These are phyloP conservation scores for Dolichallabes microphthalmus DNA, from an alignment of 2,113 vertebrate species.

Conservation along the genomic window DNA sequence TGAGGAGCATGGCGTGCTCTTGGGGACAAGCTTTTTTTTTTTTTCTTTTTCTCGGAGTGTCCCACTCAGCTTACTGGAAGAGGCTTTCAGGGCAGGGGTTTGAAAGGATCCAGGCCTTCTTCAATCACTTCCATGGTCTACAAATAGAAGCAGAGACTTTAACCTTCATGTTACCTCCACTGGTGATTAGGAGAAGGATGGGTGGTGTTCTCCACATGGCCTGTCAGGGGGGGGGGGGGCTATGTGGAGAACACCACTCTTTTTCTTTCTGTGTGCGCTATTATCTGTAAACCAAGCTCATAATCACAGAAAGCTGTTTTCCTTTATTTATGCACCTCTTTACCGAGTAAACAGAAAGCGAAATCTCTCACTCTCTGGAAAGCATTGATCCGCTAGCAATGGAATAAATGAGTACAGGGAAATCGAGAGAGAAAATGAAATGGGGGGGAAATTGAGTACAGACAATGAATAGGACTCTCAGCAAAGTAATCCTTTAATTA, in stretches of 20 bases:
- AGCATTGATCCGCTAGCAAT: constrained; percentile 66
- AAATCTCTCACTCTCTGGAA: constrained; percentile 58
- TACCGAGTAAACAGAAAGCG: constrained; percentile 65
- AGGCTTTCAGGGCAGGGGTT: constrained; percentile 4
- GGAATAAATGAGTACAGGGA: constrained; percentile 63
- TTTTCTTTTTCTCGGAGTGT: constrained; percentile 28
- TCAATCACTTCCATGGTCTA: constrained; percentile 2
- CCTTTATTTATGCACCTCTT: constrained; percentile 57
- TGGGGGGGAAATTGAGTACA: constrained; percentile 48
- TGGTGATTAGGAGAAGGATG: too few species aligned
- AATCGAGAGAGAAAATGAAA: constrained; percentile 29
- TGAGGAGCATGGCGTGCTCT: neutral
- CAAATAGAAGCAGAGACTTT: constrained; percentile 10
- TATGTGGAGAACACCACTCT: too few species aligned
- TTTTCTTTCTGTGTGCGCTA: constrained; percentile 20
- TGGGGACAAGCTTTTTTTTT: constrained; percentile 8
- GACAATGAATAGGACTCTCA: constrained; percentile 53
- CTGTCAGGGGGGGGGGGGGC: too few species aligned
- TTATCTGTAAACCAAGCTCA: constrained; percentile 63
- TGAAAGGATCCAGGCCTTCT: constrained; percentile 27
- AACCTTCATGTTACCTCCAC: neutral
- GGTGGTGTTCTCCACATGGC: neutral
- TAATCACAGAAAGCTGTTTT: constrained; percentile 68
- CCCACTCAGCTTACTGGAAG: constrained; percentile 26
- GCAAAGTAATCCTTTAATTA: constrained; percentile 58